Evolutionary conservation across 53 echinoderm and acorn worm species (phyloP).

Genomic region (Antedon mediterranea): DNA sequence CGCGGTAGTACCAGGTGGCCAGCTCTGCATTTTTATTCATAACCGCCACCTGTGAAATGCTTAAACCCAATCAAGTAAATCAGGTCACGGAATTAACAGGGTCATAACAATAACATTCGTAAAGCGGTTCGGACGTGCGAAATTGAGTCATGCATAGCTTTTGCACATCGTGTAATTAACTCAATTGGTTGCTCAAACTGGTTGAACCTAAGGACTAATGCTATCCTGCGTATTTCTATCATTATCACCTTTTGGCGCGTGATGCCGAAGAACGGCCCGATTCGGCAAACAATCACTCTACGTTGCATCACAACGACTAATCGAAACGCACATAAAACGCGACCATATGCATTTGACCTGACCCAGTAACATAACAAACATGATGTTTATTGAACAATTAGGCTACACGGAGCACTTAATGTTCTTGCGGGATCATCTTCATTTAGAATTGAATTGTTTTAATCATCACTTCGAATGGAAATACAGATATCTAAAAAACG

Average conservation of each 20-base stretch:
- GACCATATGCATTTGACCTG: background rate
- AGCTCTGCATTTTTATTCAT: background rate
- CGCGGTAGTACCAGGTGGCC: background rate
- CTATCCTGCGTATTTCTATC: background rate
- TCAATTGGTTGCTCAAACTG: background rate
- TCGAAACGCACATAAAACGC: background rate
- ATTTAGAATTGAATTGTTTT: constrained; percentile 1
- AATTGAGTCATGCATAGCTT: background rate
- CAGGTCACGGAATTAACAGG: background rate
- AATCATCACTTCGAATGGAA: background rate
- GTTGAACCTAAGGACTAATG: background rate
- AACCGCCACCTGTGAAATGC: background rate
- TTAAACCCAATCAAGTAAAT: background rate
- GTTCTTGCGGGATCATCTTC: background rate
- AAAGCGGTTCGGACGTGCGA: background rate
- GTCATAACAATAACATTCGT: background rate
- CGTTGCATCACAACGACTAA: background rate
- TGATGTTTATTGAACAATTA: background rate
- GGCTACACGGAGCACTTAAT: background rate
- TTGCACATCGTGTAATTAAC: background rate
- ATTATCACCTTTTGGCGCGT: background rate
- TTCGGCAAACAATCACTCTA: background rate
- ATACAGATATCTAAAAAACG: background rate
- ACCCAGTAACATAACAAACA: background rate
- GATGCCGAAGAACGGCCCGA: background rate